Evolutionary conservation across 2,113 vertebrate species (phyloP), one percentile per base, ranked within the genome.

Genomic region (Ammodramus savannarum): DNA sequence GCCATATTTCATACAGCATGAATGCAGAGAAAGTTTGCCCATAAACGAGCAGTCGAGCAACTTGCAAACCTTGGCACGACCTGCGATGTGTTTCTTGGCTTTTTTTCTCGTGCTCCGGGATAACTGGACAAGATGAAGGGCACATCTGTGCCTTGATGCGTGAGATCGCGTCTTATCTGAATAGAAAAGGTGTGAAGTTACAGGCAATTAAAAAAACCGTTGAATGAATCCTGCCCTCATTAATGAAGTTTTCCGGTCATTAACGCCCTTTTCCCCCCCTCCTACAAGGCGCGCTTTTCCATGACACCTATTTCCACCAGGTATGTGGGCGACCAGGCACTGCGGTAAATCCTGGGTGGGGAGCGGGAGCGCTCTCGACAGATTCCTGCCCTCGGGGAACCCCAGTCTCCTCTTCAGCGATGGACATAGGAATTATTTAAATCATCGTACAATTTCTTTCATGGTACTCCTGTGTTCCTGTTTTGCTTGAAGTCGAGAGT

Each of bases 41-140:
- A 2, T 20, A 7, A 52, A 38, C 0, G 29, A 54, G 29, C n/a
- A 65, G 39, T 29, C 8, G 9, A 1, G 5, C 3, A 3, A 5
- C 3, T 57, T 5, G 32, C 39, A 29, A 7, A 5, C 48, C 21
- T 27, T 20, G 29, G 9, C 51, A 0, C 3, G 7, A 43, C 36
- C 41, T 8, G 20, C 3, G 8, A 15, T 13, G 51, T 6, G 3
- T 39, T 43, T 38, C 9, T 41, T 6, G 34, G 12, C 5, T 11
- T 17, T 4, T n/a, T 68, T 77, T n/a, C 32, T 51, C 19, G 4
- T 2, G 7, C 14, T 65, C 10, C 54, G 4, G 13, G 4, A 0
- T 13, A n/a, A 31, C 31, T 10, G 13, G 25, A 2, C 48, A 12
- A 39, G 13, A 21, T 17, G 16, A 73, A 44, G 44, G 61, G 13